Evolutionary conservation across 2,888 invertebrate genomes (phyloP).

Genomic region (Synergus laeviventris): DNA sequence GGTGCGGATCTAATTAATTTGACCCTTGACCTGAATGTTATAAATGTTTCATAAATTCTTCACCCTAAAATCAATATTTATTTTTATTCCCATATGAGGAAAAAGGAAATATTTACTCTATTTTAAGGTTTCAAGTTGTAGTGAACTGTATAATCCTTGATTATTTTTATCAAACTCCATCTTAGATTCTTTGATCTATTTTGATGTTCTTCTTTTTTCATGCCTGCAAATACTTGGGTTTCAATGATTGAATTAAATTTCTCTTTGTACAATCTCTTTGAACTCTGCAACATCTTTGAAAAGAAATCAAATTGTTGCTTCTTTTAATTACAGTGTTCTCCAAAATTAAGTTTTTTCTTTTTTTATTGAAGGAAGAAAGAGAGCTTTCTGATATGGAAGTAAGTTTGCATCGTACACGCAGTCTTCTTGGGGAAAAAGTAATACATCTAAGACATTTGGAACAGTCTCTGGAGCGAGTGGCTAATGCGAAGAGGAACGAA

Average conservation of each 20-base stretch:
- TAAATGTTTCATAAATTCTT: neutral
- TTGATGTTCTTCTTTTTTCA: neutral
- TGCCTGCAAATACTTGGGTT: no score
- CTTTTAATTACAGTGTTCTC: no score
- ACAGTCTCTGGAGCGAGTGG: constrained; percentile 84
- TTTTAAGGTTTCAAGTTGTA: neutral
- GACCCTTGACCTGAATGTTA: constrained; percentile 17
- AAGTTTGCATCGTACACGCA: constrained; percentile 87
- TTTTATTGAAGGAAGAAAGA: constrained; percentile 83
- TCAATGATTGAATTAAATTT: no score
- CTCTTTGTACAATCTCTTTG: no score
- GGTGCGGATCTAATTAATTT: constrained; percentile 67
- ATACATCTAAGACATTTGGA: constrained; percentile 88
- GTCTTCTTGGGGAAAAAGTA: constrained; percentile 88
- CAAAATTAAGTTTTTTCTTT: neutral
- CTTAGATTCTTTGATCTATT: neutral
- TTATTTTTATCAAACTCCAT: neutral
- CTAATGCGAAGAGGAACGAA: constrained; percentile 74
- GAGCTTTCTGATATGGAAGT: constrained; percentile 91
- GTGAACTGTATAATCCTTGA: neutral
- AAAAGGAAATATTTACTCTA: neutral
- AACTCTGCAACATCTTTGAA: no score
- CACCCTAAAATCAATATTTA: neutral
- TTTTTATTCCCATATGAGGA: neutral
- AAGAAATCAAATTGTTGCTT: no score